A percentile compares a stretch with the other conserved stretches of the same genome.
Evolutionary conservation across 2,888 invertebrate genomes (phyloP).

Genomic region (Orthonevra nobilis): DNA sequence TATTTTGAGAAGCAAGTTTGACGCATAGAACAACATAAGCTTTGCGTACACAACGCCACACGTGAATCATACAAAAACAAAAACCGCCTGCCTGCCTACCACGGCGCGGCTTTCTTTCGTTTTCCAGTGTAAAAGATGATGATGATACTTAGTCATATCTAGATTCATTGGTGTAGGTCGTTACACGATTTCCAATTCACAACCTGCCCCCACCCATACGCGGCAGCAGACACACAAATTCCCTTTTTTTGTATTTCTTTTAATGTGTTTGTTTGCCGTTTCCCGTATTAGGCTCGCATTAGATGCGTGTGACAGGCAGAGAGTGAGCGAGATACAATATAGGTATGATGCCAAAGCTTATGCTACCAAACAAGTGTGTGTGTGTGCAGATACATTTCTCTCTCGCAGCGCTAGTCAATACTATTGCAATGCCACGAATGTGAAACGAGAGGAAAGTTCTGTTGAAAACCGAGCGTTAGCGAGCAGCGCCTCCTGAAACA

Average conservation of each 20-base stretch:
- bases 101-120: constrained; percentile 25
- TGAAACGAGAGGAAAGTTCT: constrained; percentile 18
- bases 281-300: constrained; percentile 54
- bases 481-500: constrained; percentile 28
- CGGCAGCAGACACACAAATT: constrained; percentile 15
- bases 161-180: constrained; percentile 68
- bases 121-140: constrained; percentile 4
- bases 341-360: constrained; percentile 48
- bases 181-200: constrained; percentile 67
- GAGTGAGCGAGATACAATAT: too few species aligned
- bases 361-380: constrained; percentile 10
- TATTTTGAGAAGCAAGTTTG: constrained; percentile 57
- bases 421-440: background rate
- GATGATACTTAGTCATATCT: constrained; percentile 59
- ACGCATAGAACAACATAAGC: constrained; percentile 42
- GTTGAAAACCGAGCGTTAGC: constrained; percentile 25
- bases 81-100: constrained; percentile 12
- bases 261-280: constrained; percentile 43
- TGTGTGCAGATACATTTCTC: background rate
- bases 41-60: constrained; percentile 50
- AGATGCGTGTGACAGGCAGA: constrained; percentile 44
- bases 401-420: constrained; percentile 33
- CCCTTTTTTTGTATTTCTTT: constrained; percentile 28
- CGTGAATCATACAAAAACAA: constrained; percentile 34
- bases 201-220: constrained; percentile 20